Conservation (phyloP, 2,888 invertebrate genomes). For the Rotaria sp. region DNA sequence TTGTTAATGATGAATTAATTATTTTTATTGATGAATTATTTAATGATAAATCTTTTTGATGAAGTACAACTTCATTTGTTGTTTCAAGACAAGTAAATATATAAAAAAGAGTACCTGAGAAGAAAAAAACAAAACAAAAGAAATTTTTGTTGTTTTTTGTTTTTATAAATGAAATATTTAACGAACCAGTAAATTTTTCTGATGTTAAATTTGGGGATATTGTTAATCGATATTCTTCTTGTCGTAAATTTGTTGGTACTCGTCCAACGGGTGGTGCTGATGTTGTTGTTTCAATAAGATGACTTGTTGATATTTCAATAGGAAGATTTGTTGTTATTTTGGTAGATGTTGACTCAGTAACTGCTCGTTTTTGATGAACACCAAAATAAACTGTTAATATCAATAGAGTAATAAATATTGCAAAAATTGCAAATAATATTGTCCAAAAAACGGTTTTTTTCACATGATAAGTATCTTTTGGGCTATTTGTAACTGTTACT, state of each 20-base stretch:
- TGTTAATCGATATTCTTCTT: neutral
- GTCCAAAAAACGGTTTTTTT: neutral
- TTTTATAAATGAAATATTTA: neutral
- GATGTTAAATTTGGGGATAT: neutral
- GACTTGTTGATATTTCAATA: neutral
- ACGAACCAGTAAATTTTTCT: neutral
- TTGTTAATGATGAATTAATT: neutral
- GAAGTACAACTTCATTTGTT: neutral
- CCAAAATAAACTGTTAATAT: slow-evolving; percentile 6
- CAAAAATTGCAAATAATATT: neutral
- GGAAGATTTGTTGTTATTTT: too few relatives aligned
- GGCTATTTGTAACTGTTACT: neutral
- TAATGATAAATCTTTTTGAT: neutral
- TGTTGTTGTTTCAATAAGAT: neutral
- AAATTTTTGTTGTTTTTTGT: too few relatives aligned
- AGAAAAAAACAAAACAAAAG: neutral
- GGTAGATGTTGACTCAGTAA: too few relatives aligned
- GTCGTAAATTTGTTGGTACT: neutral
- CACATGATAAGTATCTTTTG: neutral
- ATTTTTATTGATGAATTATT: neutral
- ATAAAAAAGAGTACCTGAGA: neutral
- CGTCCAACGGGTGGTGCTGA: neutral
- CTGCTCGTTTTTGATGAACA: neutral
- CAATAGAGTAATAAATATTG: neutral
- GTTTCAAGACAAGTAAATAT: neutral